Evolutionary conservation across 2,113 vertebrate species (phyloP).

Genomic region (Cyprinodon variegatus): DNA sequence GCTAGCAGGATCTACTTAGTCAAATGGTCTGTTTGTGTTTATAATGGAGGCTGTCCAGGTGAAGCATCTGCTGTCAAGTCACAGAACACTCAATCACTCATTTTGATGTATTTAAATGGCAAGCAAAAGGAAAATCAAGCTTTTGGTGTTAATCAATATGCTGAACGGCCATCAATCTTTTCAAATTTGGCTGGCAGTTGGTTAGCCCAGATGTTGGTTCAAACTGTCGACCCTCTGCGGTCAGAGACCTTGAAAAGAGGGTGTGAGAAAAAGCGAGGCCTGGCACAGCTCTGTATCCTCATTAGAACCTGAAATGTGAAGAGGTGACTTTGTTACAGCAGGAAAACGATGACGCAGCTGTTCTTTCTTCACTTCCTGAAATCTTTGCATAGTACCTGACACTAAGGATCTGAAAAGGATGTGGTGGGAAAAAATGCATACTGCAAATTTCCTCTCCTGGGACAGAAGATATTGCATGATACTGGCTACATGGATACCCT

Average conservation of each 20-base stretch:
- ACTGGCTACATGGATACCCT: conserved; percentile 2
- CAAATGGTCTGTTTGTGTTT: too few species aligned
- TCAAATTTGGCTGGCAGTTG: conserved; percentile 4
- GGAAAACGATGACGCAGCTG: conserved; percentile 1
- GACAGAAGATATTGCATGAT: conserved; percentile 3
- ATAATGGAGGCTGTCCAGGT: not conserved
- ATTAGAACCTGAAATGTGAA: conserved; percentile 1
- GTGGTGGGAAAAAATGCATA: not conserved
- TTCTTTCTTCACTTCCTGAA: conserved; percentile 20
- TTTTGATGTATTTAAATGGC: conserved; percentile 2
- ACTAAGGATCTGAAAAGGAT: conserved; percentile 1
- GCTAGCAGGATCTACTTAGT: too few species aligned
- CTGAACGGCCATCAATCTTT: conserved; percentile 1
- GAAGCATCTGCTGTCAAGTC: conserved; percentile 22
- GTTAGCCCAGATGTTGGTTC: conserved; percentile 17
- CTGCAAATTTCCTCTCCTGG: not conserved
- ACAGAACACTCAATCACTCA: conserved; percentile 5
- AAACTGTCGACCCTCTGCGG: conserved; percentile 4
- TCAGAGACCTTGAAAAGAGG: conserved; percentile 20
- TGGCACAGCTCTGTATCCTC: conserved; percentile 9
- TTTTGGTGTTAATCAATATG: conserved; percentile 1
- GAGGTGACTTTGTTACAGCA: conserved; percentile 5
- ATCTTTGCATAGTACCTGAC: not conserved
- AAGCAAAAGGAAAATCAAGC: conserved; percentile 1
- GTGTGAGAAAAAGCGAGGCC: conserved; percentile 2